phyloP scores from a whole-genome alignment of 2,888 invertebrate genomes.

The Automeris io region DNA sequence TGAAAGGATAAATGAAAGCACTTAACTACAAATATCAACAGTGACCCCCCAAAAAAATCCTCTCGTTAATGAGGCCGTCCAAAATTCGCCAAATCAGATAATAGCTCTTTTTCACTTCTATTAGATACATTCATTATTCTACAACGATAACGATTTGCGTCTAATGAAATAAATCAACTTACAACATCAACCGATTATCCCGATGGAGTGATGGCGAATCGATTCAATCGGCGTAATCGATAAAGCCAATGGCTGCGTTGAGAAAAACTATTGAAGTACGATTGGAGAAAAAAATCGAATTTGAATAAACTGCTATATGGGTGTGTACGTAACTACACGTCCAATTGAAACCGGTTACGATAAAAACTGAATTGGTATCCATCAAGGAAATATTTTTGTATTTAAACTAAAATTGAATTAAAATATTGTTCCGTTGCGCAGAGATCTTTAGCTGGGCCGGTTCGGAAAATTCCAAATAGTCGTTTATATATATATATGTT shows the following conservation, averaged over 20 bases:
- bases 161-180: too few species aligned
- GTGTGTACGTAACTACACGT: conserved; percentile 18
- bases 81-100: too few species aligned
- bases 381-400: conserved; percentile 22
- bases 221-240: conserved; percentile 8
- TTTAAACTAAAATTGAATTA: conserved; percentile 34
- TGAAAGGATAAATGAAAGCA: too few species aligned
- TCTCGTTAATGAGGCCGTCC: too few species aligned
- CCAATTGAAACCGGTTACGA: conserved; percentile 25
- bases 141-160: too few species aligned
- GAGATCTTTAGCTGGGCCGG: conserved; percentile 11
- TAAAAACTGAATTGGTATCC: conserved; percentile 24
- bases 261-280: neutral
- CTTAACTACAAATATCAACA: too few species aligned
- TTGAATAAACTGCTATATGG: conserved; percentile 27
- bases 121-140: too few species aligned
- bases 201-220: conserved; percentile 9
- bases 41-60: too few species aligned
- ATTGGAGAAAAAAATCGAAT: conserved; percentile 8
- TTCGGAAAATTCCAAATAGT: conserved; percentile 57
- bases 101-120: too few species aligned
- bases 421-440: conserved; percentile 15
- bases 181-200: too few species aligned
- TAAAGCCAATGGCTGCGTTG: neutral
- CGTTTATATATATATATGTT: conserved; percentile 14